phyloP scores from a whole-genome alignment of 2,113 vertebrate species.

The Alligator mississippiensis region DNA sequence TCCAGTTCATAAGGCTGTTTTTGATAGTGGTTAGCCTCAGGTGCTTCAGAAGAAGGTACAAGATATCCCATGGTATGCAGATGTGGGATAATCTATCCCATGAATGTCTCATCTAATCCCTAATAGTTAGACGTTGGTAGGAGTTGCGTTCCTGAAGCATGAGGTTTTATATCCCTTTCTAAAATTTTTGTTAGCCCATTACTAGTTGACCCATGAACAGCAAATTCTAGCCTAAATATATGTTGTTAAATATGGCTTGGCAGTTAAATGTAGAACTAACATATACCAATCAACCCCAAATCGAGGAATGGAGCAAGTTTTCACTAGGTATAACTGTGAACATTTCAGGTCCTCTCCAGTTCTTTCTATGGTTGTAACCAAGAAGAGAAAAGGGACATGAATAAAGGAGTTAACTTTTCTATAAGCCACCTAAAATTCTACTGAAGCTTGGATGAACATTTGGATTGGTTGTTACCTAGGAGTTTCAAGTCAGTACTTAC shows the following conservation, averaged over 20 bases:
- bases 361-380: conserved; percentile 41
- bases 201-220: background rate
- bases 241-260: background rate
- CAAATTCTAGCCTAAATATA: background rate
- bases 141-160: background rate
- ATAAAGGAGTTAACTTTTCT: background rate
- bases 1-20: background rate
- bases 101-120: background rate
- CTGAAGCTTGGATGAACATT: background rate
- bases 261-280: background rate
- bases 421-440: conserved; percentile 13
- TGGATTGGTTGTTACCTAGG: background rate
- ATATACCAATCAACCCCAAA: background rate
- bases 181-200: background rate
- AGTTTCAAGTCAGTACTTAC: conserved; percentile 72
- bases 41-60: background rate
- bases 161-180: background rate
- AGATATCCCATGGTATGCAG: background rate
- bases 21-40: background rate
- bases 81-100: background rate
- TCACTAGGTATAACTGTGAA: background rate
- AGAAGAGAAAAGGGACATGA: background rate
- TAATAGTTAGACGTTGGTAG: background rate
- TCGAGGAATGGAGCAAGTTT: background rate
- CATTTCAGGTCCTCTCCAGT: background rate